Evolutionary conservation across 2,888 invertebrate species (phyloP), one percentile per base, ranked within the genome.

Genomic region (Macaria notata): DNA sequence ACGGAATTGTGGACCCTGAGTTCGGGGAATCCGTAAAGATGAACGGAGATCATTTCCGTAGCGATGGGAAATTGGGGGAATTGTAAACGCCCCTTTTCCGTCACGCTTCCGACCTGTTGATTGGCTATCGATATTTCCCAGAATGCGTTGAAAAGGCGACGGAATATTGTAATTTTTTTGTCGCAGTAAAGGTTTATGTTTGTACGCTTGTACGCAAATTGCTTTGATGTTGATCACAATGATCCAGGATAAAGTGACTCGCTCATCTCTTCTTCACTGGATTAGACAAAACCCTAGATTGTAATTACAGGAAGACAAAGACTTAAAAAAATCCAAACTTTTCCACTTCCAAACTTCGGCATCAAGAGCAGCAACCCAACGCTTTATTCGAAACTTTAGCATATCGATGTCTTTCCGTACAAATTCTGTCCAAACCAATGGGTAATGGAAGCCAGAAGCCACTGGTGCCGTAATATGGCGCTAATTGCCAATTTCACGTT

Each of bases 401-500:
- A 19, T 19, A 19, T 19, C 19, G 19, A 19, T 19, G 19, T 19
- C 19, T 19, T 19, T 19, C 19, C 2, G 19, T 19, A 19, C 19
- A 19, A 19, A 19, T 19, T 19, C 19, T 19, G 19, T 19, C 19
- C 19, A 19, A 19, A 19, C 19, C 19, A 19, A 19, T 19, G 65
- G 65, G 73, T 73, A 77, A 73, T 72, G 63, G 69, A 64, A 60
- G 59, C 60, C 54, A 56, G 69, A 64, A 60, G 59, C 60, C 54
- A 56, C 66, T 68, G 71, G 66, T 56, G 61, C 62, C 71, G 78
- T 83, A 79, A 84, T 84, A 75, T 81, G 76, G 75, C 68, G 69
- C 79, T 87, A 86, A 88, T 89, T 84, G 88, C 69, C 89, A 88
- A 89, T 88, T 83, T 83, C 68, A 75, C 69, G 66, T 83, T 86